Evolutionary conservation across 92 coral and sea anemone genomes (phyloP).

Genomic region (Isaurus tuberculatus): DNA sequence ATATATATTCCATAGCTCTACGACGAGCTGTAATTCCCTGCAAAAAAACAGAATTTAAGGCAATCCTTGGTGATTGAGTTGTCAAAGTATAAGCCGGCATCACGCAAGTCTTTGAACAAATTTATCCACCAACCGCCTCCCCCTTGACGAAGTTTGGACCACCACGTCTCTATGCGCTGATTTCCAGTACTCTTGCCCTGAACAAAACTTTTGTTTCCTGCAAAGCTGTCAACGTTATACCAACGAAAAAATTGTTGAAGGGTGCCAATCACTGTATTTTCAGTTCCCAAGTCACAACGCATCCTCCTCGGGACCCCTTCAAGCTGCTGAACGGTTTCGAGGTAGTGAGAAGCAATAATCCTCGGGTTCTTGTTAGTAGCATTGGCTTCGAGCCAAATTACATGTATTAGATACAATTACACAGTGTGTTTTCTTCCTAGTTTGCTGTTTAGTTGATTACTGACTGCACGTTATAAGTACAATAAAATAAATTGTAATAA

Average conservation of each 20-base stretch:
- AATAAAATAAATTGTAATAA: neutral
- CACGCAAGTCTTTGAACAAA: constrained; percentile 62
- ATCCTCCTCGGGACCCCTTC: constrained; percentile 5
- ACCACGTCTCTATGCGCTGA: constrained; percentile 58
- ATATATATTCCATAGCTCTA: constrained; percentile 45
- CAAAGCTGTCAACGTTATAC: constrained; percentile 49
- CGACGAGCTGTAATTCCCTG: constrained; percentile 30
- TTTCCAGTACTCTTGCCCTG: constrained; percentile 62
- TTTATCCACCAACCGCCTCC: constrained; percentile 68
- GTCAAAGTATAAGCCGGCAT: constrained; percentile 39
- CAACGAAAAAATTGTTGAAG: constrained; percentile 45
- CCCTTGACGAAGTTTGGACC: constrained; percentile 56
- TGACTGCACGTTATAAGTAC: neutral
- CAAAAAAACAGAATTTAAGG: constrained; percentile 58
- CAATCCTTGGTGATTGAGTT: constrained; percentile 27
- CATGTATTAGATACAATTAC: neutral
- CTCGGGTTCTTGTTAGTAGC: constrained; percentile 12
- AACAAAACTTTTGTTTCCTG: constrained; percentile 53
- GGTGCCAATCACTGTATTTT: constrained; percentile 4
- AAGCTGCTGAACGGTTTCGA: neutral
- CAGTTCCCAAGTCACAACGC: neutral
- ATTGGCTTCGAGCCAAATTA: constrained; percentile 10
- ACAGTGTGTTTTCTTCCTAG: neutral
- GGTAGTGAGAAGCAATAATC: constrained; percentile 7
- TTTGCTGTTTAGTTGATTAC: constrained; percentile 1